Evolutionary conservation across 2,888 invertebrate species (phyloP).

Genomic region (Morinoia aosen): DNA sequence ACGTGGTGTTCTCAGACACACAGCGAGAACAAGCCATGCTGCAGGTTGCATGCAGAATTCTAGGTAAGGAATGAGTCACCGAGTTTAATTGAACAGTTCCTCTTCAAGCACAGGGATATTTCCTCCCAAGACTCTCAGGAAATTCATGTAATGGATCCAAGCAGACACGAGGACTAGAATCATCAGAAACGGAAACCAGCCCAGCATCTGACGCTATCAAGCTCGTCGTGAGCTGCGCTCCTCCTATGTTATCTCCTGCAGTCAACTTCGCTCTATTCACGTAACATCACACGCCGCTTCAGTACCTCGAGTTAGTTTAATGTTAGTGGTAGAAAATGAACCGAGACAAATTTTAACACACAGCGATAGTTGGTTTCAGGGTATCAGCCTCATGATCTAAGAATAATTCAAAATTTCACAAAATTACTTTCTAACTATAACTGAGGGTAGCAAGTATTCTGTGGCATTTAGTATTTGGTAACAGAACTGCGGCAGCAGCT

Average conservation of each 20-base stretch:
- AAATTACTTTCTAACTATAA: too few species aligned
- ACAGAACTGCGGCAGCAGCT: too few species aligned
- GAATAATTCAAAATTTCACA: too few species aligned
- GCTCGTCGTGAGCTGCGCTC: background rate
- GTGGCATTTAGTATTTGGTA: too few species aligned
- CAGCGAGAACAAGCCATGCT: background rate
- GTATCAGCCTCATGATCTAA: too few species aligned
- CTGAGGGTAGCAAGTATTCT: too few species aligned
- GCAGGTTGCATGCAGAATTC: background rate
- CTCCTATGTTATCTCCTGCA: background rate
- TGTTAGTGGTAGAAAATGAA: too few species aligned
- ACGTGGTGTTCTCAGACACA: background rate
- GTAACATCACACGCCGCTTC: background rate
- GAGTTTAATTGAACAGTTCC: background rate
- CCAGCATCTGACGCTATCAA: background rate
- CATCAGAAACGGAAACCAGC: background rate
- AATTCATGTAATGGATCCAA: constrained; percentile 14
- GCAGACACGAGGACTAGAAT: background rate
- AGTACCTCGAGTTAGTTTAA: background rate
- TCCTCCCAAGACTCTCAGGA: background rate
- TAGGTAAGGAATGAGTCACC: background rate
- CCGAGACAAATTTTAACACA: too few species aligned
- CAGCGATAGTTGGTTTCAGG: too few species aligned
- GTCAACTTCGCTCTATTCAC: background rate
- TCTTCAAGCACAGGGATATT: constrained; percentile 36